Conservation (phyloP, 23 tunicate genomes). For the Clavelina lepadiformis region DNA sequence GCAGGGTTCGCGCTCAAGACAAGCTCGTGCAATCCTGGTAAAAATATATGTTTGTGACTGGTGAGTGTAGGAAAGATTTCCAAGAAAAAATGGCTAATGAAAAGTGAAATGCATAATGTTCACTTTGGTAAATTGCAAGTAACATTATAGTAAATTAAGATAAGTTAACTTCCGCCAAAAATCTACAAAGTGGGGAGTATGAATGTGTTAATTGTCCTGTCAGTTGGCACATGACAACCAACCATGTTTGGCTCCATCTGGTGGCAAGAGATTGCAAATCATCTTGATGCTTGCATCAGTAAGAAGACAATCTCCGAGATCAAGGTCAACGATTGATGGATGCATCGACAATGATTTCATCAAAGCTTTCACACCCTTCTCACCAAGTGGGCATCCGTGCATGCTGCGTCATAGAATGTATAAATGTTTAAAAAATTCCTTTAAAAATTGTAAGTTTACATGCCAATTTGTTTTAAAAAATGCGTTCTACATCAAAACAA, state of each 20-base stretch:
- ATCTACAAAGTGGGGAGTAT: too few relatives aligned
- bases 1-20: conserved; percentile 48
- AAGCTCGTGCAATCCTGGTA: conserved; percentile 30
- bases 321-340: conserved; percentile 38
- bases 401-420: conserved; percentile 4
- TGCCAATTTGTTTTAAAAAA: neutral
- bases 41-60: too few relatives aligned
- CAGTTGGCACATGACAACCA: too few relatives aligned
- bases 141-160: too few relatives aligned
- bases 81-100: too few relatives aligned
- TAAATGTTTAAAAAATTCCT: neutral
- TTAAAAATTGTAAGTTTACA: neutral
- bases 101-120: too few relatives aligned
- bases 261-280: conserved; percentile 37
- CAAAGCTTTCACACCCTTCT: conserved; percentile 21
- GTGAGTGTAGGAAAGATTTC: too few relatives aligned
- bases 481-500: neutral
- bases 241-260: conserved; percentile 68
- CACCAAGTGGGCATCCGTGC: conserved; percentile 53
- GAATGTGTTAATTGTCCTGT: too few relatives aligned
- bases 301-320: conserved; percentile 44
- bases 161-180: too few relatives aligned
- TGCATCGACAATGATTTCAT: conserved; percentile 34
- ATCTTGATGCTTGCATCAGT: conserved; percentile 18
- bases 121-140: too few relatives aligned